These are phyloP conservation scores for Trinorchestia longiramus DNA, from an alignment of 1,140 invertebrate genomes.

Conservation along the genomic window DNA sequence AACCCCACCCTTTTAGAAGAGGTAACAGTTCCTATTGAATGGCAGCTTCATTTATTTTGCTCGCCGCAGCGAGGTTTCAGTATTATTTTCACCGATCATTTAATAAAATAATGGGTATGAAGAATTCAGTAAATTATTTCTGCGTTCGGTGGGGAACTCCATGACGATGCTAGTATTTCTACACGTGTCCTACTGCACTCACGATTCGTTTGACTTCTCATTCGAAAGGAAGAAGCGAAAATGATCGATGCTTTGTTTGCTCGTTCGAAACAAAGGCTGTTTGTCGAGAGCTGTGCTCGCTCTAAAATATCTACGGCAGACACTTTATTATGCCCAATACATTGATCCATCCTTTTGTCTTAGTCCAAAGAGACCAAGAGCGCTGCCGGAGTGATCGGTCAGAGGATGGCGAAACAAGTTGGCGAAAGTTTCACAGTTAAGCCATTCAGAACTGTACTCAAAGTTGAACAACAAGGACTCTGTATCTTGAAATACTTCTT, in stretches of 20 bases:
- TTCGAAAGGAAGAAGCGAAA: neutral
- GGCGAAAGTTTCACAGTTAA: neutral
- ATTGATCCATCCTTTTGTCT: slow-evolving; percentile 49
- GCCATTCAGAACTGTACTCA: neutral
- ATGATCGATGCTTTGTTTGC: slow-evolving; percentile 31
- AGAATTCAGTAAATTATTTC: neutral
- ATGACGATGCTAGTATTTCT: neutral
- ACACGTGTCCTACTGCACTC: neutral
- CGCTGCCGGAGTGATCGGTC: neutral
- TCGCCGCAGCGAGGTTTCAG: neutral
- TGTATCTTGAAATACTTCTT: neutral
- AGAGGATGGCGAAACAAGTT: neutral
- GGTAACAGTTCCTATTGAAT: neutral
- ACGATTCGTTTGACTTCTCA: neutral
- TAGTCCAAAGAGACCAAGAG: neutral
- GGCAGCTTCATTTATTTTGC: neutral
- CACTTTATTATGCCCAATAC: slow-evolving; percentile 51
- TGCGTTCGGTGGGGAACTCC: neutral
- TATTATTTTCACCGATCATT: neutral
- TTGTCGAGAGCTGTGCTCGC: neutral
- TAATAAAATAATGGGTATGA: neutral
- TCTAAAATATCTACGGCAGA: slow-evolving; percentile 45
- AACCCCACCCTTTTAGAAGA: too few species aligned
- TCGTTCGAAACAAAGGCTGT: slow-evolving; percentile 45
- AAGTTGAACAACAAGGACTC: neutral